Base-by-base conservation (phyloP, 2,113 vertebrate genomes). In the Meriones unguiculatus region DNA sequence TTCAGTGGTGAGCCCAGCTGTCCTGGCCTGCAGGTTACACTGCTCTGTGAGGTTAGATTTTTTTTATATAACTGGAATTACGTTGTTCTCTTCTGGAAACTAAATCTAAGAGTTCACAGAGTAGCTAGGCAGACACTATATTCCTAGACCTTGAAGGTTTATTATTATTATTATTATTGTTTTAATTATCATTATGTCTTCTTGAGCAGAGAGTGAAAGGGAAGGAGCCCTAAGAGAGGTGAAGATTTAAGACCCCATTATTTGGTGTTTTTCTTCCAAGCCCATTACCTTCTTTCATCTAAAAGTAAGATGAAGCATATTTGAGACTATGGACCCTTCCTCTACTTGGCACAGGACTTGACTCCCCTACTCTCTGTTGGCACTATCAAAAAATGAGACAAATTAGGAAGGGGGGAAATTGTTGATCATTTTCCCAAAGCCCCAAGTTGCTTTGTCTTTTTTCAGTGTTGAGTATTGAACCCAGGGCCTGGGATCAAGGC, bases 381-480 rank as follows among this genome's bases (percentile, higher is more conserved):
- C 7, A 18, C 70, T 28, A n/a, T 85, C 54, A 72, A 28, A 46
- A 46, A 15, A 62, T 38, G 22, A 25, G 20, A 25, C 6, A 41
- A 14, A 9, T 18, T 11, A 0, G 5, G 12, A 2, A 2, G 18
- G 0, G 1, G 3, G 13, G 9, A 2, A 2, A 3, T n/a, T 14
- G 7, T 3, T 3, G 17, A 10, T 73, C n/a, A 9, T 22, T 95
- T 87, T 65, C 35, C 67, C 35, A 62, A 57, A 82, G 62, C 15
- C 46, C 7, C 3, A 11, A 15, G 52, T 38, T n/a, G 46, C 32
- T 82, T 77, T 75, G 17, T 76, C 10, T 50, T 75, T 46, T 57
- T 17, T 8, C 32, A 13, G 1, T 2, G 0, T 22, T 6, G 4
- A 35, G 11, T 28, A 11, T 0, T 12, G 85, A 50, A 2, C 22